A percentile compares a stretch with the other conserved stretches of the same genome.
Conservation (phyloP, 2,113 vertebrate genomes). For the Pipra filicauda region DNA sequence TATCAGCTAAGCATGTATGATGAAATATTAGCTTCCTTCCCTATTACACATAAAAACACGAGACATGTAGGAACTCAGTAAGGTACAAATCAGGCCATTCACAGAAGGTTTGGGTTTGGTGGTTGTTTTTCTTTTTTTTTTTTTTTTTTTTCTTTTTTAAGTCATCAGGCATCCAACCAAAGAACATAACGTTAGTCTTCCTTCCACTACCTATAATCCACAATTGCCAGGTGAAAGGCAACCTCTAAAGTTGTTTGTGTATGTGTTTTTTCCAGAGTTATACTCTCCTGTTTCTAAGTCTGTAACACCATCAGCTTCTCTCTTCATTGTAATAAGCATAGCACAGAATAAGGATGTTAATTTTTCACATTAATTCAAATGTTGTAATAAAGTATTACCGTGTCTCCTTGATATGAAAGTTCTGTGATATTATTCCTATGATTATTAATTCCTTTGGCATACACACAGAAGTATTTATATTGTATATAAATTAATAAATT, state of each 20-base stretch:
- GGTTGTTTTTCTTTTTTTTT: neutral
- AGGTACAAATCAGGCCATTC: neutral
- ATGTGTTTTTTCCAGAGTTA: neutral
- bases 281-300: neutral
- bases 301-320: neutral
- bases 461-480: conserved; percentile 34
- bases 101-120: neutral
- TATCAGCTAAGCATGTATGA: neutral
- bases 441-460: conserved; percentile 46
- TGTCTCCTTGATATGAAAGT: conserved; percentile 15
- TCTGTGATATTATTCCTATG: neutral
- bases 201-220: neutral
- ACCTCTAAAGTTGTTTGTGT: neutral
- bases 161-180: neutral
- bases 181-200: neutral
- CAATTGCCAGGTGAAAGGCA: neutral
- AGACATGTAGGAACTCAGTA: neutral
- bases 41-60: neutral
- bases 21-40: conserved; percentile 7
- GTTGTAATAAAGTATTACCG: neutral
- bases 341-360: neutral
- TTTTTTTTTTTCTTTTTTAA: neutral
- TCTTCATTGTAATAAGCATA: neutral
- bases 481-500: conserved; percentile 50
- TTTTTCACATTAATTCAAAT: conserved; percentile 42